These are phyloP conservation scores for Acronicta leporina DNA, from an alignment of 2,888 invertebrate genomes.

Conservation along the genomic window DNA sequence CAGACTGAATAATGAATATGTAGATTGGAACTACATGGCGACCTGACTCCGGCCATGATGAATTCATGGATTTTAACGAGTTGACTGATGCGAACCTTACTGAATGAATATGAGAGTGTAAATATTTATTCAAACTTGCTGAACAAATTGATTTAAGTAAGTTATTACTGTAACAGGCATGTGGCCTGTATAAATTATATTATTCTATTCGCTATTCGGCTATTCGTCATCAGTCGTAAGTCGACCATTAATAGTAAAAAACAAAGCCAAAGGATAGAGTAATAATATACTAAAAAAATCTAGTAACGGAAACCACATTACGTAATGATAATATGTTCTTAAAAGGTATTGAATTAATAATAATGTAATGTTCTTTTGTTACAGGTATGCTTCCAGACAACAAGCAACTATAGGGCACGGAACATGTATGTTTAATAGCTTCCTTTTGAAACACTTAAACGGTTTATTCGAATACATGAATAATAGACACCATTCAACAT, in stretches of 20 bases:
- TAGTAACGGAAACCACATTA: too few species aligned
- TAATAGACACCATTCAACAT: too few species aligned
- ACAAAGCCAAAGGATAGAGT: too few species aligned
- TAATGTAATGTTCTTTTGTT: constrained; percentile 26
- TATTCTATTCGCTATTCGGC: too few species aligned
- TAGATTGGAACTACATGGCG: constrained; percentile 13
- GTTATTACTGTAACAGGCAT: too few species aligned
- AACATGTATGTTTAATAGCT: constrained; percentile 5
- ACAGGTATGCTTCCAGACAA: constrained; percentile 33
- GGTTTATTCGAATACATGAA: too few species aligned
- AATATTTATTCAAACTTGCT: neutral
- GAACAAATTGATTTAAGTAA: too few species aligned
- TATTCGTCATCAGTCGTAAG: too few species aligned
- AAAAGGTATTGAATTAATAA: neutral
- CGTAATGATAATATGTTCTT: neutral
- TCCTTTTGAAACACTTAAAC: neutral
- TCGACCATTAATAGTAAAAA: too few species aligned
- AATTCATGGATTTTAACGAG: constrained; percentile 20
- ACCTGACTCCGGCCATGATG: neutral
- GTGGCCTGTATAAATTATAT: too few species aligned
- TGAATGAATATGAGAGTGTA: neutral
- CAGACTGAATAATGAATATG: constrained; percentile 40
- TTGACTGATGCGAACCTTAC: neutral
- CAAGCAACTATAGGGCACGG: neutral
- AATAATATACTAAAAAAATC: too few species aligned